Evolutionary conservation across 2,888 invertebrate genomes (phyloP).

Genomic region (Hydroisotoma schaefferi): DNA sequence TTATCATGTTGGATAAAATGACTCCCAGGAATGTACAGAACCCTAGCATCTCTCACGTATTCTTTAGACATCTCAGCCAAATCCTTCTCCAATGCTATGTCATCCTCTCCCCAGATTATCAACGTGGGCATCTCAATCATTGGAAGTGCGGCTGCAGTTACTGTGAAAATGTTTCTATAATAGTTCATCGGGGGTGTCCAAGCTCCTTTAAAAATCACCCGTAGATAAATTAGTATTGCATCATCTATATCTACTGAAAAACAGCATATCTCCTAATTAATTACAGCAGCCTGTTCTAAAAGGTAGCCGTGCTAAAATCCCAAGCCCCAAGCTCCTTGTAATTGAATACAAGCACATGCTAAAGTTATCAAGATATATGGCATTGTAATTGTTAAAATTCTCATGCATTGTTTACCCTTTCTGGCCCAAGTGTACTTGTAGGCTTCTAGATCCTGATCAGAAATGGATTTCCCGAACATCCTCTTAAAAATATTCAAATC

Average conservation of each 20-base stretch:
- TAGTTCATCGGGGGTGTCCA: constrained; percentile 60
- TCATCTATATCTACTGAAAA: background rate
- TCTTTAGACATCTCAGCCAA: constrained; percentile 51
- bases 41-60: constrained; percentile 55
- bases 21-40: constrained; percentile 54
- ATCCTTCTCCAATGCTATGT: constrained; percentile 49
- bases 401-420: constrained; percentile 53
- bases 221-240: background rate
- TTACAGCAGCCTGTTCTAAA: too few species aligned
- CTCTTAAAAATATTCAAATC: constrained; percentile 53
- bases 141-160: constrained; percentile 16
- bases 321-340: too few species aligned
- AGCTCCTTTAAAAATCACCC: constrained; percentile 54
- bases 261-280: too few species aligned
- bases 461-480: constrained; percentile 52
- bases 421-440: constrained; percentile 61
- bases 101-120: constrained; percentile 55
- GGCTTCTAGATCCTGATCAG: constrained; percentile 58
- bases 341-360: too few species aligned
- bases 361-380: background rate
- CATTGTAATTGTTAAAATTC: constrained; percentile 25
- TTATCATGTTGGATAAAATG: constrained; percentile 61
- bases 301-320: too few species aligned
- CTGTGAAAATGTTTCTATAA: constrained; percentile 53
- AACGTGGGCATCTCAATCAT: constrained; percentile 52